Conservation (phyloP, 2,113 vertebrate species). For the Pterocles gutturalis region DNA sequence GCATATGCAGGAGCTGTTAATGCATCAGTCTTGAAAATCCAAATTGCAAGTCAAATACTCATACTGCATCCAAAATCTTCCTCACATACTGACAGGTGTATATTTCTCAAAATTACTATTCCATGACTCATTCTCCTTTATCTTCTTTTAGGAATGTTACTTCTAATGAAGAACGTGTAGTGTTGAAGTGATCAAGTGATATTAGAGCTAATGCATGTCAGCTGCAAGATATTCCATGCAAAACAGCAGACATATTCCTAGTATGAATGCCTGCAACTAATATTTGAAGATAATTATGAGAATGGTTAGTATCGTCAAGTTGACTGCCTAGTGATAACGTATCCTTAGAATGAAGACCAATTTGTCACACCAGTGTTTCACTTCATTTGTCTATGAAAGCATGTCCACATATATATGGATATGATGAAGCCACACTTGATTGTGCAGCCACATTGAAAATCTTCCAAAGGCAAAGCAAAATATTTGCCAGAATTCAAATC, state of each 20-base stretch:
- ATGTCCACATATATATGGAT: too few relatives aligned
- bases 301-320: background rate
- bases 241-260: background rate
- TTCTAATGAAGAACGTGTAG: background rate
- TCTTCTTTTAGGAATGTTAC: background rate
- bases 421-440: background rate
- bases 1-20: conserved; percentile 2
- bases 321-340: background rate
- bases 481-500: background rate
- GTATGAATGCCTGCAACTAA: background rate
- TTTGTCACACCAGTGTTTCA: background rate
- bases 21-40: conserved; percentile 23
- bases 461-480: background rate
- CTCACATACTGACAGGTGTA: background rate
- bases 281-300: background rate
- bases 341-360: background rate
- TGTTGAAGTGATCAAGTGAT: background rate
- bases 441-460: background rate
- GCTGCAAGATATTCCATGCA: accelerated
- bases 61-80: conserved; percentile 2
- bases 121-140: background rate
- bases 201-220: background rate
- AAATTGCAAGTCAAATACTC: conserved; percentile 28
- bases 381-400: background rate
- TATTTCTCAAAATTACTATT: conserved; percentile 25